Evolutionary conservation across 2,797 vertebrate species (phyloP).

Genomic region (Strix occidentalis): DNA sequence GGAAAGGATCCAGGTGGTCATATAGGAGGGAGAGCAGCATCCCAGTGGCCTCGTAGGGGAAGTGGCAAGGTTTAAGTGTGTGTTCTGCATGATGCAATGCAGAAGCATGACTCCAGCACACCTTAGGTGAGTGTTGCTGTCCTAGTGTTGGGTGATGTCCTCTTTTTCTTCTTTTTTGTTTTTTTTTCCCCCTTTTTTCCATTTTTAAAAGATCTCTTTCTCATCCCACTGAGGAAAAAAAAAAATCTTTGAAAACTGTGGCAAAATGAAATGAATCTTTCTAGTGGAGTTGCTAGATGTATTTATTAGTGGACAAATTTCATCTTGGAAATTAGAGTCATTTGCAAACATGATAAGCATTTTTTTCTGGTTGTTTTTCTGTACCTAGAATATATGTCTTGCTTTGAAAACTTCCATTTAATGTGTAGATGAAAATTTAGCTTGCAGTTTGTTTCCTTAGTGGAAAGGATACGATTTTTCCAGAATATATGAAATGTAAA

Average conservation of each 20-base stretch:
- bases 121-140: neutral
- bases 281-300: neutral
- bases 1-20: constrained; percentile 2
- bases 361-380: neutral
- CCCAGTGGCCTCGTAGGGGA: neutral
- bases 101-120: neutral
- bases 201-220: neutral
- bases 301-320: neutral
- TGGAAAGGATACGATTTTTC: neutral
- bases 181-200: too few relatives aligned
- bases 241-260: neutral
- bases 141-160: fast-evolving
- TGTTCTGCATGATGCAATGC: neutral
- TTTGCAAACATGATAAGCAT: neutral
- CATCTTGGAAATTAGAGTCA: neutral
- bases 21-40: neutral
- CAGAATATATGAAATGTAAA: neutral
- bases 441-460: neutral
- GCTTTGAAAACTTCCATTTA: neutral
- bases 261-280: neutral
- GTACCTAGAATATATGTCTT: neutral
- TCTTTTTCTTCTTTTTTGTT: neutral
- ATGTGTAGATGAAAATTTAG: neutral
- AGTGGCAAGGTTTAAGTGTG: neutral
- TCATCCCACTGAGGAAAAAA: neutral